These are phyloP conservation scores for Nerophis lumbriciformis DNA, from an alignment of 2,113 vertebrate genomes.

Conservation along the genomic window DNA sequence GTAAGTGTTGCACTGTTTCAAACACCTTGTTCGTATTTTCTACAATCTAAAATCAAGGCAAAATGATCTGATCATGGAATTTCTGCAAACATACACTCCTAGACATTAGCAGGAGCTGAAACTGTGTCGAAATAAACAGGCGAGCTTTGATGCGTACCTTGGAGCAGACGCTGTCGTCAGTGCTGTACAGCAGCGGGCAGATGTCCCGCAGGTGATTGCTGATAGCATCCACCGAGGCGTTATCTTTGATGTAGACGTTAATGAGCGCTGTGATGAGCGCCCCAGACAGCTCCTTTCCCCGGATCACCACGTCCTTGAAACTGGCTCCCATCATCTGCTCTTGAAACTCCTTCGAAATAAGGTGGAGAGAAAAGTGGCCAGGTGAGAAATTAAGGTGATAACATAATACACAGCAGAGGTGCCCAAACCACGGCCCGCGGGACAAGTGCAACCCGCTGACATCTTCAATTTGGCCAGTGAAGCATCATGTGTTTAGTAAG, in stretches of 20 bases:
- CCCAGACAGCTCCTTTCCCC: slow-evolving; percentile 87
- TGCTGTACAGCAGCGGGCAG: slow-evolving; percentile 92
- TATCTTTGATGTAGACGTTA: slow-evolving; percentile 95
- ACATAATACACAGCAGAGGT: too few relatives aligned
- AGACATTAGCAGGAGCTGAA: too few relatives aligned
- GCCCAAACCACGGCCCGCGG: too few relatives aligned
- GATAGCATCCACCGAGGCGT: slow-evolving; percentile 89
- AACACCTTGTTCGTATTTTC: too few relatives aligned
- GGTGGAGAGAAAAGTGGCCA: background rate
- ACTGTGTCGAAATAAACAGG: background rate
- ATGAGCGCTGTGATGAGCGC: slow-evolving; percentile 91
- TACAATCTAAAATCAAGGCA: too few relatives aligned
- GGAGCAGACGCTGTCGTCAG: slow-evolving; percentile 90
- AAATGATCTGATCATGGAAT: too few relatives aligned
- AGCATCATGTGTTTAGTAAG: too few relatives aligned
- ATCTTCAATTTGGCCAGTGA: too few relatives aligned
- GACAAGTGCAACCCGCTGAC: too few relatives aligned
- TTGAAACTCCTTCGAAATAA: slow-evolving; percentile 82
- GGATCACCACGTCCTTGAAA: slow-evolving; percentile 91
- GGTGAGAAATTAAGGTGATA: background rate
- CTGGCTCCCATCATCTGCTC: slow-evolving; percentile 87
- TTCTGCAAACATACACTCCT: too few relatives aligned
- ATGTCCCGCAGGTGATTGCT: slow-evolving; percentile 87
- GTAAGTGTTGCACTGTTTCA: too few relatives aligned
- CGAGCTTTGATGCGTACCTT: slow-evolving; percentile 73